Evolutionary conservation across 2,113 vertebrate species (phyloP).

Genomic region (Burhinus bistriatus): DNA sequence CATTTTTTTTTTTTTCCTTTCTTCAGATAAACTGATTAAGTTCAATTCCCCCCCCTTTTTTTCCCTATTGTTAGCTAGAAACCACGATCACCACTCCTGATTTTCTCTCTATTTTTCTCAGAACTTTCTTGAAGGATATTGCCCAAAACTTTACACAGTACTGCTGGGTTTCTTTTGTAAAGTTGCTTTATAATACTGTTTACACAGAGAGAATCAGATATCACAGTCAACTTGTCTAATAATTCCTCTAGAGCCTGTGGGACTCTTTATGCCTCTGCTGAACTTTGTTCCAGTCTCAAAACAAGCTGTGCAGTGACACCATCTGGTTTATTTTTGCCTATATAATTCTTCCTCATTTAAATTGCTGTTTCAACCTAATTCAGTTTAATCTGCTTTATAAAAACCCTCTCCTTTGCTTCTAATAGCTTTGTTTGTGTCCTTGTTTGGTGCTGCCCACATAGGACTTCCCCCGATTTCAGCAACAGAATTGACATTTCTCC

Average conservation of each 20-base stretch:
- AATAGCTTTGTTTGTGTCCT: neutral
- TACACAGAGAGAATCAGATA: neutral
- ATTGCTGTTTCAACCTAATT: neutral
- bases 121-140: neutral
- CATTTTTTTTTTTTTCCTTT: neutral
- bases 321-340: conserved; percentile 5
- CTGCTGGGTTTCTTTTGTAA: neutral
- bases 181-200: neutral
- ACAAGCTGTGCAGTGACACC: conserved; percentile 34
- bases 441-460: neutral
- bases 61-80: neutral
- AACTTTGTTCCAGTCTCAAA: conserved; percentile 13
- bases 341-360: neutral
- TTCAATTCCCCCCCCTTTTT: neutral
- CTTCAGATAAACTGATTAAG: neutral
- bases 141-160: neutral
- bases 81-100: neutral
- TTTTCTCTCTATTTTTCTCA: neutral
- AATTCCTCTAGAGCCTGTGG: neutral
- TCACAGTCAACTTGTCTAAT: neutral
- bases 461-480: neutral
- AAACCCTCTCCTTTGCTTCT: neutral
- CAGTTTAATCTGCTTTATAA: neutral
- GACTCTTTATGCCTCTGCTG: neutral
- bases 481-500: neutral